Conservation (phyloP, 2,113 vertebrate genomes). For the Athene cunicularia region DNA sequence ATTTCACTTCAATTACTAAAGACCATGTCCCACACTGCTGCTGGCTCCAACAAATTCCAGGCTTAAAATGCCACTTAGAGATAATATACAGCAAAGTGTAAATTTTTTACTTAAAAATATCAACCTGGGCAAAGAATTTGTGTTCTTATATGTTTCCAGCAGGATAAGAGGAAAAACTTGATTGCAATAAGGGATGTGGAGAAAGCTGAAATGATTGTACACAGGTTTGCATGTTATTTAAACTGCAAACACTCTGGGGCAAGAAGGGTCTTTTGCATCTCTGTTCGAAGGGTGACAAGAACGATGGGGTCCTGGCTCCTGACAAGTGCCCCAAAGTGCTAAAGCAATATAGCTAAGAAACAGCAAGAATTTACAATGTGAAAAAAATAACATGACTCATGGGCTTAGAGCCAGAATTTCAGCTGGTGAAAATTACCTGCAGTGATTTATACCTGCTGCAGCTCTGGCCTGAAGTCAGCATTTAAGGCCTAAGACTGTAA, state of each 20-base stretch:
- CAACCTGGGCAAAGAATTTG: neutral
- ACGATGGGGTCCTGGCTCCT: neutral
- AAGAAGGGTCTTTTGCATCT: neutral
- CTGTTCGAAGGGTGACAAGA: neutral
- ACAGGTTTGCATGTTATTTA: neutral
- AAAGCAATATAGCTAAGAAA: conserved; percentile 56
- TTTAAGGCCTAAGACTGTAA: neutral
- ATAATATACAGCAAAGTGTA: neutral
- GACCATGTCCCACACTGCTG: neutral
- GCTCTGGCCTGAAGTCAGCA: conserved; percentile 22
- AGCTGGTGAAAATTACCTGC: conserved; percentile 67
- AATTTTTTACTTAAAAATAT: neutral
- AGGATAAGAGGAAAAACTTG: neutral
- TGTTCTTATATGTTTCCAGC: neutral
- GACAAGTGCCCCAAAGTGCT: conserved; percentile 9
- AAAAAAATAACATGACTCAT: conserved; percentile 56
- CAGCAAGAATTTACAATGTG: conserved; percentile 66
- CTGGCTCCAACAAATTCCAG: neutral
- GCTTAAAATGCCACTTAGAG: neutral
- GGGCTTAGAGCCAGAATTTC: conserved; percentile 50
- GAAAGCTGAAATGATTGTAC: neutral
- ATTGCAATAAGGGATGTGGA: neutral
- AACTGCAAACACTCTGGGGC: neutral
- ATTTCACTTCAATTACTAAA: neutral
- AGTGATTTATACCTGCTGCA: conserved; percentile 59